Evolutionary conservation across 2,113 vertebrate species (phyloP).

Genomic region (Carollia perspicillata): DNA sequence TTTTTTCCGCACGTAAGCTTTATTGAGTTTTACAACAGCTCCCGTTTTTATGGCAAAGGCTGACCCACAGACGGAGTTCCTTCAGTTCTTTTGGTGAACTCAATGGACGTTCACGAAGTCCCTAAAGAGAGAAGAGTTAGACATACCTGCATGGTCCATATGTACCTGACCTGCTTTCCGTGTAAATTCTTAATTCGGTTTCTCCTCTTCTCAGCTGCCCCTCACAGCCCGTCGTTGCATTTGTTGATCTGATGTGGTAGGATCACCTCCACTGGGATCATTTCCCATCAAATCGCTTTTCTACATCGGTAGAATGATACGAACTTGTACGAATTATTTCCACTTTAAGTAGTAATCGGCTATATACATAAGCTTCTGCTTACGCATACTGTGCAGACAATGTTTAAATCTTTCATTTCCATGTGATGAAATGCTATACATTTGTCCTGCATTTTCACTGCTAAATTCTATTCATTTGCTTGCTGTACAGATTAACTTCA

Average conservation of each 20-base stretch:
- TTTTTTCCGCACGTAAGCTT: neutral
- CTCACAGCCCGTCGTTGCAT: neutral
- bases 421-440: neutral
- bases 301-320: neutral
- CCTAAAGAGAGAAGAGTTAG: neutral
- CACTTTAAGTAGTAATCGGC: neutral
- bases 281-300: neutral
- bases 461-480: neutral
- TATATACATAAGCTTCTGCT: neutral
- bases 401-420: neutral
- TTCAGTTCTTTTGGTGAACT: neutral
- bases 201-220: neutral
- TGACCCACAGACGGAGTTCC: neutral
- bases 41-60: neutral
- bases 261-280: neutral
- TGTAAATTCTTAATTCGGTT: neutral
- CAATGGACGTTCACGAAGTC: neutral
- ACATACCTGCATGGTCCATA: neutral
- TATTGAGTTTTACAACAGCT: neutral
- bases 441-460: neutral
- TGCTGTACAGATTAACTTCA: neutral
- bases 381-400: neutral
- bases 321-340: neutral
- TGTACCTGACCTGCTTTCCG: neutral
- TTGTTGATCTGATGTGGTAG: neutral